Base-by-base conservation (phyloP, 2,113 vertebrate species). In the Phalacrocorax carbo region DNA sequence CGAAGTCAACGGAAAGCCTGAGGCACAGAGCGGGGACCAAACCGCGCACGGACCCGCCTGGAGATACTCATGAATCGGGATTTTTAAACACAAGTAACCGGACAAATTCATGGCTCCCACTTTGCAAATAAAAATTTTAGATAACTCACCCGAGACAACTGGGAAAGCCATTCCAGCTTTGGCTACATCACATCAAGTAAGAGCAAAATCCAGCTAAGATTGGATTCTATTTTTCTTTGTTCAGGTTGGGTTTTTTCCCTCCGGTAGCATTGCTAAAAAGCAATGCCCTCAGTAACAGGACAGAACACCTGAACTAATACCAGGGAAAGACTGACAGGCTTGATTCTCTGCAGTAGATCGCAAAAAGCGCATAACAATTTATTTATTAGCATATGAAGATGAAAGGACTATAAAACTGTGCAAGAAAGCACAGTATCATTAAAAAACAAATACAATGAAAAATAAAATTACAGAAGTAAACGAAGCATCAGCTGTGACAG, bases 381-480 rank as follows among this genome's bases (percentile, higher is more conserved):
- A 46, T n/a, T 61, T 82, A 77, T 78, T 68, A 78, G 65, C 0
- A 3, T 58, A 65, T n/a, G 85, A 84, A 82, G 91, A 89, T 19
- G 81, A 71, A 94, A 91, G 62, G 57, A 32, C 57, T 38, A 19
- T 34, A 92, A 64, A 93, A 55, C 76, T 62, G 49, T 32, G 73
- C 49, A 65, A 68, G 61, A 66, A 84, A 80, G 25, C 44, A 23
- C 29, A 40, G 60, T 4, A 75, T 51, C 48, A 69, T 79, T 48
- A 82, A 69, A 86, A 66, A 90, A 83, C 27, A 83, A 94, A 76
- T 40, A 86, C 16, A 86, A 22, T 4, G 23, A 76, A 83, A 90
- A 93, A 15, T 62, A 57, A 94, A 95, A 89, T 69, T 48, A 70
- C 51, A 68, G 68, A 54, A 40, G 48, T 79, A 80, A 70, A 51